Base-by-base conservation (phyloP, 2,888 invertebrate genomes). In the Cacoxenus indagator region DNA sequence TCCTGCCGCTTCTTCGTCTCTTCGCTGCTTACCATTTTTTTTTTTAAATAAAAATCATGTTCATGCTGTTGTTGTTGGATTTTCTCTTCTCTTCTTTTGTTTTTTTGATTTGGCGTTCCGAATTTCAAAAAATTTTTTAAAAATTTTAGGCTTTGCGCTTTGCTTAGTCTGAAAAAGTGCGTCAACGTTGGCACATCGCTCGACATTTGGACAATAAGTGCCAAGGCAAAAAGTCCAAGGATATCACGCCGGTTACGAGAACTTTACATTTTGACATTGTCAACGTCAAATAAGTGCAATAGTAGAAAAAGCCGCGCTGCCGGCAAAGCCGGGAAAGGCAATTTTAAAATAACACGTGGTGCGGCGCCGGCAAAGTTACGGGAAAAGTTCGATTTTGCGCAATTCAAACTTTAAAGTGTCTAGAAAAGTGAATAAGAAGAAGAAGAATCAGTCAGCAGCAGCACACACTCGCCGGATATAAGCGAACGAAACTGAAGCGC, bases 381-480 rank as follows among this genome's bases (percentile, higher is more conserved):
- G 31, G 67, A 64, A 73, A 62, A 76, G 68, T 75, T 75, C 70
- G 79, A 83, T 80, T 80, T 75, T 80, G 79, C 79, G 79, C 79
- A 80, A 67, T 83, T 78, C 55, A 83, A 80, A 80, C 72, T 80
- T 83, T 80, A 80, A 80, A 80, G 57, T 83, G 74, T 78, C 73
- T 66, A 70, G 65, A 62, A 66, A 64, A 51, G 67, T n/a, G n/a
- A 71, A 75, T 61, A 68, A 9, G 57, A 57, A 45, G 27, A 59
- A 64, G 51, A 46, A 67, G 64, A 75, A 76, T 70, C 26, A n/a
- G n/a, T n/a, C n/a, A n/a, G n/a, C n/a, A n/a, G n/a, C n/a, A n/a
- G n/a, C n/a, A n/a, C n/a, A n/a, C n/a, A n/a, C n/a, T n/a, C n/a
- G n/a, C n/a, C n/a, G n/a, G n/a, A n/a, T n/a, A n/a, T n/a, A n/a